Base-by-base conservation (phyloP, 1,140 invertebrate species). In the Drosophila navojoa region DNA sequence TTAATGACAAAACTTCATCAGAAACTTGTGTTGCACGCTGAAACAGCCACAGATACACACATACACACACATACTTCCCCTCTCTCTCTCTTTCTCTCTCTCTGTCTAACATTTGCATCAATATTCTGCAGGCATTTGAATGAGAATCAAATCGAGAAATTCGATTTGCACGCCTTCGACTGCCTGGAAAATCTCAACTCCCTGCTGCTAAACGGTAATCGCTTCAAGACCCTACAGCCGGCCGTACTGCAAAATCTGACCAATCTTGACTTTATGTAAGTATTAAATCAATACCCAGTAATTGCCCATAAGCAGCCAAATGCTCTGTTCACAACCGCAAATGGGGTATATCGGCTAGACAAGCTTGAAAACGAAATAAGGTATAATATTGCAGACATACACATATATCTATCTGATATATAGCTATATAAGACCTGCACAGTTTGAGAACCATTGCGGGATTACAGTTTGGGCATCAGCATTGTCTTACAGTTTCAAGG, bases 201-300 rank as follows among this genome's bases (percentile, higher is more conserved):
- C 5, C 52, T 92, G 44, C 71, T 87, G 9, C 35, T 92, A 49
- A 90, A 79, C 16, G 85, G 89, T 22, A 93, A 93, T 82, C 90
- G 84, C 63, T 93, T 93, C 50, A 86, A 81, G 67, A 92, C 86
- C 22, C 74, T 93, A 57, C 89, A 93, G 77, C 81, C 90, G 59
- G 89, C 80, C 32, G 81, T 93, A 7, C 91, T 94, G 7, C 76
- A 90, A 52, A 92, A 93, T 52, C 85, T 93, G 22, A 91, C 73
- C 29, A 90, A 90, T 63, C 84, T 94, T 27, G 72, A 92, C 61
- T 92, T 93, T 64, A 93, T 94, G 93, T 94, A 85, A 93, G 92
- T 92, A 70, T 60, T 1, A 0, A 7, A 9, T 11, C 11, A 38
- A 38, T 13, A 25, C 16, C 32, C 32, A 35, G 11, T 9, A 16